These are phyloP conservation scores for Atopsyche davidsoni DNA, from an alignment of 1,140 invertebrate genomes.

Conservation along the genomic window DNA sequence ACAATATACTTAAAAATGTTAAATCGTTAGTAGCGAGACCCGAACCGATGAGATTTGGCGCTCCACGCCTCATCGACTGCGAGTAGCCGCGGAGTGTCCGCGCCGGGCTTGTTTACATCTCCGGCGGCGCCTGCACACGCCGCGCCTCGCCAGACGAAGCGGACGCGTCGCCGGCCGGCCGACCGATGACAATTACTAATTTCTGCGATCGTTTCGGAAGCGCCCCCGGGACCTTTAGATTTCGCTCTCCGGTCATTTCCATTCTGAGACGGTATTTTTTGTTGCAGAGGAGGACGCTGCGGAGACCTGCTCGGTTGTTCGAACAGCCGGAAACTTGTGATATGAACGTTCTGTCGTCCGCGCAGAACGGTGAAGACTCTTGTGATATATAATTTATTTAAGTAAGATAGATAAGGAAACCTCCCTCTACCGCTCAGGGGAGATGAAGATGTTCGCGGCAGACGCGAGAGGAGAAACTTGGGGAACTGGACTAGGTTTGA, in stretches of 20 bases:
- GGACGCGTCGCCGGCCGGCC: neutral
- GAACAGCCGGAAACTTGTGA: conserved; percentile 23
- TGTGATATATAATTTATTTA: conserved; percentile 26
- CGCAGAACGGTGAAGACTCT: conserved; percentile 25
- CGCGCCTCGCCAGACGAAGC: neutral
- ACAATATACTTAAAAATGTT: too few relatives aligned
- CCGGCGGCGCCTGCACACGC: neutral
- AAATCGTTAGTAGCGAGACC: too few relatives aligned
- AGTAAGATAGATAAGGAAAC: conserved; percentile 12
- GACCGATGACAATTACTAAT: neutral
- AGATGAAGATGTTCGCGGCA: conserved; percentile 20
- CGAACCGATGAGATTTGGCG: too few relatives aligned
- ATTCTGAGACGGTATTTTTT: neutral
- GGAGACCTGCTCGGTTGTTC: conserved; percentile 20
- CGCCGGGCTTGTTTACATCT: too few relatives aligned
- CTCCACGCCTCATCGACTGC: too few relatives aligned
- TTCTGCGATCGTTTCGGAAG: neutral
- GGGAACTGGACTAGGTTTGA: conserved; percentile 7
- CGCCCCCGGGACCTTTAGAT: neutral
- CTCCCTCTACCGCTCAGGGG: neutral
- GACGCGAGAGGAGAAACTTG: conserved; percentile 14
- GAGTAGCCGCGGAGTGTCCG: too few relatives aligned
- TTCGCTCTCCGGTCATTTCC: neutral
- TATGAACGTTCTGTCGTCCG: conserved; percentile 21
- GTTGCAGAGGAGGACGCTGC: conserved; percentile 23